Conservation (phyloP, 2,888 invertebrate genomes). For the Zaprionus obscuricornis region DNA sequence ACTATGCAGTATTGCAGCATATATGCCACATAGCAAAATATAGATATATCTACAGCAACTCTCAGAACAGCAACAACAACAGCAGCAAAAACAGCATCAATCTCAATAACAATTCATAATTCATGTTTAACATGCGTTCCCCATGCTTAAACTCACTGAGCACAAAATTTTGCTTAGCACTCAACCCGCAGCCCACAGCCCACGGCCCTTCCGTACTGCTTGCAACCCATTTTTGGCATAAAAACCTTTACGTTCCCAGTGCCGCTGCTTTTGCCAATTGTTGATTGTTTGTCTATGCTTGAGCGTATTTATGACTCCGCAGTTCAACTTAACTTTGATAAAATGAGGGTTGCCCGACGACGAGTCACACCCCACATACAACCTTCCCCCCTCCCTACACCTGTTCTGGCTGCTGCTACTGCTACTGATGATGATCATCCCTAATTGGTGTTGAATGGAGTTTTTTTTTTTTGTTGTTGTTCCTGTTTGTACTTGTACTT, state of each 20-base stretch:
- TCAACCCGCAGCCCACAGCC: constrained; percentile 8
- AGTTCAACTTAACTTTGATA: constrained; percentile 69
- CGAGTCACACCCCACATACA: constrained; percentile 50
- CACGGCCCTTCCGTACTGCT: constrained; percentile 2
- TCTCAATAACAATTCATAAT: constrained; percentile 84
- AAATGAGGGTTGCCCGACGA: constrained; percentile 63
- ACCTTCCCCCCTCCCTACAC: constrained; percentile 20
- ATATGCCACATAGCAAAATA: too few relatives aligned
- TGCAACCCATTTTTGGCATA: too few relatives aligned
- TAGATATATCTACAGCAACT: constrained; percentile 30
- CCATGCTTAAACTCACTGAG: constrained; percentile 38
- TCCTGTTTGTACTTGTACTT: background rate
- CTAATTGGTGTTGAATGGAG: constrained; percentile 84
- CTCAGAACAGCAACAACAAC: constrained; percentile 26
- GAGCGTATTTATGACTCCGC: constrained; percentile 74
- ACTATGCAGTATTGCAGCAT: constrained; percentile 5
- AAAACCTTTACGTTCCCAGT: too few relatives aligned
- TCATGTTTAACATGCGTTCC: constrained; percentile 81
- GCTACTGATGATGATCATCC: constrained; percentile 79
- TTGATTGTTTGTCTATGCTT: constrained; percentile 79
- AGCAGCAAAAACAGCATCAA: constrained; percentile 75
- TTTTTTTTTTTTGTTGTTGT: constrained; percentile 67
- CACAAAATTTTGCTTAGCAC: constrained; percentile 63
- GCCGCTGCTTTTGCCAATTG: too few relatives aligned
- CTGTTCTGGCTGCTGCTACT: constrained; percentile 18